A percentile compares a stretch with the other conserved stretches of the same genome.
Evolutionary conservation across 1,140 invertebrate species (phyloP).

Genomic region (Diachasmimorpha longicaudata): DNA sequence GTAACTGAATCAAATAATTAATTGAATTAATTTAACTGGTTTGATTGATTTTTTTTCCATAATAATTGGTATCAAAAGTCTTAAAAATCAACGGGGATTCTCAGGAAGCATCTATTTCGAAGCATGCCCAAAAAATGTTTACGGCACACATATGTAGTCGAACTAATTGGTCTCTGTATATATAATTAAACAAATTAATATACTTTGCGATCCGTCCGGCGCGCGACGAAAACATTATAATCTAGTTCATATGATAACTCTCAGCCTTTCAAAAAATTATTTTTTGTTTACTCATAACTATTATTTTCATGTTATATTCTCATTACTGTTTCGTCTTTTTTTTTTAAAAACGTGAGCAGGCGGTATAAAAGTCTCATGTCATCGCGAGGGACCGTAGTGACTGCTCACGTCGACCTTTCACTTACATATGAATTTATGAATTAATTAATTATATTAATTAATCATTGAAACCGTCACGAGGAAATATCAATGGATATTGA

Average conservation of each 20-base stretch:
- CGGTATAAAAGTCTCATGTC: conserved; percentile 29
- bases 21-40: not conserved
- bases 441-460: not conserved
- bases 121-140: conserved; percentile 61
- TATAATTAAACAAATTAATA: conserved; percentile 18
- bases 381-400: conserved; percentile 25
- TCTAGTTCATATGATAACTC: conserved; percentile 15
- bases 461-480: not conserved
- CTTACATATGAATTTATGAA: not conserved
- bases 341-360: conserved; percentile 25
- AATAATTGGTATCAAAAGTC: conserved; percentile 33
- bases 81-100: conserved; percentile 42
- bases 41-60: not conserved
- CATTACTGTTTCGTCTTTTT: conserved; percentile 20
- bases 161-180: conserved; percentile 25
- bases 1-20: conserved; percentile 8
- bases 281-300: not conserved
- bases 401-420: conserved; percentile 24
- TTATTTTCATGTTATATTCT: not conserved
- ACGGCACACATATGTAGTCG: conserved; percentile 50
- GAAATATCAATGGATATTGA: not conserved
- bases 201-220: conserved; percentile 15
- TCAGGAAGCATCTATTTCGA: conserved; percentile 60
- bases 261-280: conserved; percentile 15
- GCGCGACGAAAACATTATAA: conserved; percentile 17